A percentile compares a stretch with the other conserved stretches of the same genome.
Evolutionary conservation across 2,113 vertebrate genomes (phyloP).

Genomic region (Hippocampus zosterae): DNA sequence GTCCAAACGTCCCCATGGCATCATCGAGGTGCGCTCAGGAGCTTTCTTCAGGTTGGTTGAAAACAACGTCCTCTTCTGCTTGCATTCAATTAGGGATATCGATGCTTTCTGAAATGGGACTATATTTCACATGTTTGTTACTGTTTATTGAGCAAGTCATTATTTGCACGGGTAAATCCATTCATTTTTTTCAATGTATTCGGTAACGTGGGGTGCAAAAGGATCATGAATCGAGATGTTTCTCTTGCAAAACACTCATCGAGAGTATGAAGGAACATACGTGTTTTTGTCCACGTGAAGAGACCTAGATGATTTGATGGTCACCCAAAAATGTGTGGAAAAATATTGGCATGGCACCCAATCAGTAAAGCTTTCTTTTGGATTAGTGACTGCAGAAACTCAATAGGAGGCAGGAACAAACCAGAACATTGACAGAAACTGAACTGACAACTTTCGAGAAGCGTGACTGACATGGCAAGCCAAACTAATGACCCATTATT

Average conservation of each 20-base stretch:
- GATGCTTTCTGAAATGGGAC: not conserved
- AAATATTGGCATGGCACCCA: not conserved
- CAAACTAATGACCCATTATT: not conserved
- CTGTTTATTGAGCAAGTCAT: not conserved
- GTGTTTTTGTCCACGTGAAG: not conserved
- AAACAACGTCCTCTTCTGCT: not conserved
- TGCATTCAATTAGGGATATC: not conserved
- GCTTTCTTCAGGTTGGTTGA: conserved; percentile 53
- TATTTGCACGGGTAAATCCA: not conserved
- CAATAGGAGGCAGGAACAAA: not conserved
- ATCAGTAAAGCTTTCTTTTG: not conserved
- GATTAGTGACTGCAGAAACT: not conserved
- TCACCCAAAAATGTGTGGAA: not conserved
- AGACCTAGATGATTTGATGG: not conserved
- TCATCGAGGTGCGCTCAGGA: conserved; percentile 40
- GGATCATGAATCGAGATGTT: not conserved
- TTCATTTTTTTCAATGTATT: not conserved
- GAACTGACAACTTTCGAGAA: not conserved
- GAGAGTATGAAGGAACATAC: not conserved
- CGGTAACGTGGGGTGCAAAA: not conserved
- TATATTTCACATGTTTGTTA: not conserved
- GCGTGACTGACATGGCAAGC: not conserved
- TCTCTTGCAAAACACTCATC: not conserved
- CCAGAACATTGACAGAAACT: not conserved
- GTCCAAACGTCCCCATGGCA: conserved; percentile 45